A percentile compares a stretch with the other conserved stretches of the same genome.
Evolutionary conservation across 1,140 invertebrate genomes (phyloP).

Genomic region (Platorchestia sp.): DNA sequence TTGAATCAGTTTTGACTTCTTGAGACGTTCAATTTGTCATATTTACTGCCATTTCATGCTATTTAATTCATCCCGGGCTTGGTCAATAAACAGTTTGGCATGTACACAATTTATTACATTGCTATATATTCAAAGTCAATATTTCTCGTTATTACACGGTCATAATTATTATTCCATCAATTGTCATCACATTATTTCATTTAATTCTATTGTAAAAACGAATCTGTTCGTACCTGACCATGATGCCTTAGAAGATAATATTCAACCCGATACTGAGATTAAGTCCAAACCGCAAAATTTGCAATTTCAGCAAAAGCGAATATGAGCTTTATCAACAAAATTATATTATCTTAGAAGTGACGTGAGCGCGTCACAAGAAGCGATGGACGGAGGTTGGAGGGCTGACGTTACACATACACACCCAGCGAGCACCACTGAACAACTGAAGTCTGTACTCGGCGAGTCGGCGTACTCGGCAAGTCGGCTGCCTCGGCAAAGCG

Average conservation of each 20-base stretch:
- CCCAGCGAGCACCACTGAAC: not conserved
- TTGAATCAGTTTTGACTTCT: not conserved
- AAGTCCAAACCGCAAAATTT: not conserved
- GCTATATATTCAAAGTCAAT: not conserved
- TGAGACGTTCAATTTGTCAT: not conserved
- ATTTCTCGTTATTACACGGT: not conserved
- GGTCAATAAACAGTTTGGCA: not conserved
- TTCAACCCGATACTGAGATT: not conserved
- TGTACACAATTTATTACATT: not conserved
- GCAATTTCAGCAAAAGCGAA: not conserved
- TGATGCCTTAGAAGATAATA: not conserved
- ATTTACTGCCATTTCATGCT: no score
- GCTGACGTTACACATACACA: not conserved
- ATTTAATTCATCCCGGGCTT: not conserved
- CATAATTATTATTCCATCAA: no score
- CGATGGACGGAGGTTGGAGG: constrained; percentile 43
- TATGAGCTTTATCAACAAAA: not conserved
- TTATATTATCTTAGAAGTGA: not conserved
- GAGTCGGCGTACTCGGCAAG: no score
- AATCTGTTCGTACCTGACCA: not conserved
- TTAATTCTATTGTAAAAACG: not conserved
- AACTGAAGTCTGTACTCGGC: not conserved
- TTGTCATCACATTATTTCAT: not conserved
- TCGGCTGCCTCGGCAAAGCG: no score
- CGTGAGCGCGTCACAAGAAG: not conserved